Evolutionary conservation across 30 jellyfish, hydroid and myxozoan genomes (phyloP), one percentile per base, ranked within the genome.

Genomic region (Aurelia aurita): DNA sequence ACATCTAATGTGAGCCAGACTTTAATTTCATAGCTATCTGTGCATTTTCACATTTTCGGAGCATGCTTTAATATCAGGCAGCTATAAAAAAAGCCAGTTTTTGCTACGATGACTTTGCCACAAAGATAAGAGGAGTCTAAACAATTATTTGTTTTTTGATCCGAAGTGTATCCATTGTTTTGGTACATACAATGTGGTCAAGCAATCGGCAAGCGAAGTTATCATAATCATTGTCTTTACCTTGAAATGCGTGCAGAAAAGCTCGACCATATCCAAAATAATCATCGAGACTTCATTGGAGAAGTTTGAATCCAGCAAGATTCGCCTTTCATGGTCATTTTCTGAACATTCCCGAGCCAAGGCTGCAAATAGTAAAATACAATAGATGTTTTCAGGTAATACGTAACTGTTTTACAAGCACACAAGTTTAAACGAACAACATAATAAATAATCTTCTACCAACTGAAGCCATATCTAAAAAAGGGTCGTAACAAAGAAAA

Each of bases 181-280:
- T 39, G 51, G 13, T 14, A 39, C 47, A 35, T 8, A 2, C 1
- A 39, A 15, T 39, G 13, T 39, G 51, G 51, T 39, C 51, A 39
- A 9, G 80, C 22, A 22, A 43, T 22, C 6, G 14, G 9, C 80
- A 29, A 32, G 16, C 25, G 10, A 39, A 39, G 51, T 39, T 15
- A 39, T 39, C 4, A 3, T 12, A 13, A 22, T 21, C 9, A 20
- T 21, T 22, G 2, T 2, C 0, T 34, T 25, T 87, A 93, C 98
- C 95, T 93, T 93, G 77, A 93, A 87, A 77, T 93, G 96, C 11
- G 97, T 61, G 73, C 97, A 87, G 58, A 93, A 93, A 63, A 93
- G 73, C 82, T 94, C 99, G 21, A 94, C 71, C 84, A 76, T 82
- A 80, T 94, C 99, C 25, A 94, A 90, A 22, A 89, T 94, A 23